Percentiles rank a stretch among this genome's conserved stretches.
Evolutionary conservation across 2,113 vertebrate species (phyloP).

Genomic region (Oncorhynchus kisutch): DNA sequence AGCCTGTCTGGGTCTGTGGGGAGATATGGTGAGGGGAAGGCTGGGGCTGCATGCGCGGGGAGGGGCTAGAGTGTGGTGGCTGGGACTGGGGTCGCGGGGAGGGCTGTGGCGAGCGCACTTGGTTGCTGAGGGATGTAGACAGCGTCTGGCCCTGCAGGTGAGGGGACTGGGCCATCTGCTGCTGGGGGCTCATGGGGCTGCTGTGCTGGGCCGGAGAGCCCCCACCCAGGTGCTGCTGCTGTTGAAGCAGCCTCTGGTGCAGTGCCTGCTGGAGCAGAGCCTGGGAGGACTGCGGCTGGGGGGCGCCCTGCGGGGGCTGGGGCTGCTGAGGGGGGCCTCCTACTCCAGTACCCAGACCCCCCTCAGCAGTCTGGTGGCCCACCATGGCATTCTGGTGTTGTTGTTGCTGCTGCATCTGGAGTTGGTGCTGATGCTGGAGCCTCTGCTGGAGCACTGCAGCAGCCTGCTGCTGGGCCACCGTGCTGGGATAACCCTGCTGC

Average conservation of each 20-base stretch:
- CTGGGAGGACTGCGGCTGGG: constrained; percentile 57
- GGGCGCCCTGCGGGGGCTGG: constrained; percentile 61
- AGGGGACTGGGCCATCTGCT: constrained; percentile 71
- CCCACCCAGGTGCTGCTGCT: constrained; percentile 63
- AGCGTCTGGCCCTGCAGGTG: constrained; percentile 87
- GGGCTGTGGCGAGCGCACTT: constrained; percentile 95
- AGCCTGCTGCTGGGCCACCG: constrained; percentile 72
- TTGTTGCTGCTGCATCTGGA: constrained; percentile 64
- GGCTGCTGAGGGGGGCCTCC: constrained; percentile 85
- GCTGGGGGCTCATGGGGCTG: constrained; percentile 90
- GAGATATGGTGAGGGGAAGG: constrained; percentile 96
- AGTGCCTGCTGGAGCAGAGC: constrained; percentile 83
- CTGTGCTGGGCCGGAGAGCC: constrained; percentile 85
- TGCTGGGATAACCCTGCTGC: constrained; percentile 74
- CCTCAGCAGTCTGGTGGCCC: constrained; percentile 59
- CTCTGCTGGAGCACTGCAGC: constrained; percentile 69
- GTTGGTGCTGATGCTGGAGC: constrained; percentile 70
- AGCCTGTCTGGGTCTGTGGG: constrained; percentile 94
- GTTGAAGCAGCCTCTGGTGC: constrained; percentile 84
- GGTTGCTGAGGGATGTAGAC: constrained; percentile 86
- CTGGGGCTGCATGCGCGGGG: constrained; percentile 94
- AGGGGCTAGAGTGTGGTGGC: constrained; percentile 95
- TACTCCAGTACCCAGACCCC: constrained; percentile 68
- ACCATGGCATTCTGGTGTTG: constrained; percentile 65
- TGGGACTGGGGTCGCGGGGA: constrained; percentile 93